Base-by-base conservation (phyloP, 92 coral and sea anemone species). In the Isaurus tuberculatus region DNA sequence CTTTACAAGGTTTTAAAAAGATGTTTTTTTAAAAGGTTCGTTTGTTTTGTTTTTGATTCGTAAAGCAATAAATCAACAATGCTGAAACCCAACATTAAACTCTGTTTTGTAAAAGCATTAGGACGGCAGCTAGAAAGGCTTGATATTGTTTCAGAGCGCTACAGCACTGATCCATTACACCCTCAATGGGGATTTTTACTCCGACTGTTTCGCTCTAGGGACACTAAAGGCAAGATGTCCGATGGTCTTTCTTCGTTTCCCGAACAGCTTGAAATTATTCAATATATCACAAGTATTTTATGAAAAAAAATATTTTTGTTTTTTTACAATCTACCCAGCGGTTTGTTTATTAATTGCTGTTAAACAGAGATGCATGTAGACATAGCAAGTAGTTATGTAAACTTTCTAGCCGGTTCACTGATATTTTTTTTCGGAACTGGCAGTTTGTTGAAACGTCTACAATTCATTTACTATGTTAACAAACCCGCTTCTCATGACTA, bases 401-500 rank as follows among this genome's bases (percentile, higher is more conserved):
- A 77, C 69, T 75, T 58, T 75, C 20, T 57, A n/a, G 46, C 48
- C 70, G 82, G 51, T 20, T 55, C 68, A 29, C 30, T 53, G 82
- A 57, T 77, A 42, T 28, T 77, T 40, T 34, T 58, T 32, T 34
- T 55, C 42, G 58, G 68, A 61, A 57, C 82, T 77, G 82, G 82
- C 82, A 77, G 82, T 77, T 77, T 77, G 82, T 77, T 67, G 82
- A 34, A 23, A 32, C 42, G 44, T 25, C 31, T 77, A 77, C 82
- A 77, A 77, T 74, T 74, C 63, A 74, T 77, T 77, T 26, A 77
- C 69, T 33, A 77, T 42, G 37, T 25, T 26, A 48, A 77, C 66
- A 75, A 25, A 63, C 27, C 58, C 23, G 51, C 23, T 73, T 58
- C 66, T 65, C 34, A 29, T n/a, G 29, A 77, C 34, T 58, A 77